Evolutionary conservation across 30 jellyfish, hydroid and myxozoan genomes (phyloP), one percentile per base, ranked within the genome.

Genomic region (Morbakka virulenta): DNA sequence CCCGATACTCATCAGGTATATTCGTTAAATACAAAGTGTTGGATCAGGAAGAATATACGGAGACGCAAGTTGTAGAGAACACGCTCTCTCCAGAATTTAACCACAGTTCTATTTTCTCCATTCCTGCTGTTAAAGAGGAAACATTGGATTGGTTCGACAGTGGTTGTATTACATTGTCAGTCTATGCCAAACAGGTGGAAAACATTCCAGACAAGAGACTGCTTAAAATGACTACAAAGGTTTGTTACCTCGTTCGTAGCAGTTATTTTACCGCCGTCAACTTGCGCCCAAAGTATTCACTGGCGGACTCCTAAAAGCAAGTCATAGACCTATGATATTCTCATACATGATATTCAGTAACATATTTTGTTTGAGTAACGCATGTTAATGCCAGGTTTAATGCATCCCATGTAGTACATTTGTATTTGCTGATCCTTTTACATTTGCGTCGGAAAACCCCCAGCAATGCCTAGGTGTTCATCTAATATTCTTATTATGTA

Each of bases 171-270:
- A 79, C 96, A 1, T 92, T 92, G 50, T 73, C 89, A 0, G 93
- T 92, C n/a, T 92, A 85, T 69, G 98, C 95, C 32, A 92, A 92
- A 65, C 98, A 92, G 31, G 91, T 85, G 17, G 96, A 86, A 65
- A 80, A 61, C 2, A 87, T 86, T 1, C 53, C 95, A 14, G 98
- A 92, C 48, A 86, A 75, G 66, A 74, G 96, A 31, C 80, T 92
- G 1, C 80, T 94, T 12, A 92, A 92, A 52, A 85, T 92, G 96
- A 85, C 98, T 23, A 92, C 98, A n/a, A 92, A 92, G 96, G 98
- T 92, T 14, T 14, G 83, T 2, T 3, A 2, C 2, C 9, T 24
- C 22, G 53, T 12, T 13, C 66, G 21, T 74, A 9, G 22, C 69
- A 65, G n/a, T 9, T 9, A 9, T 9, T n/a, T 11, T 12, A 13